phyloP scores from a whole-genome alignment of 2,888 invertebrate genomes.

The Cactoblastis cactorum region DNA sequence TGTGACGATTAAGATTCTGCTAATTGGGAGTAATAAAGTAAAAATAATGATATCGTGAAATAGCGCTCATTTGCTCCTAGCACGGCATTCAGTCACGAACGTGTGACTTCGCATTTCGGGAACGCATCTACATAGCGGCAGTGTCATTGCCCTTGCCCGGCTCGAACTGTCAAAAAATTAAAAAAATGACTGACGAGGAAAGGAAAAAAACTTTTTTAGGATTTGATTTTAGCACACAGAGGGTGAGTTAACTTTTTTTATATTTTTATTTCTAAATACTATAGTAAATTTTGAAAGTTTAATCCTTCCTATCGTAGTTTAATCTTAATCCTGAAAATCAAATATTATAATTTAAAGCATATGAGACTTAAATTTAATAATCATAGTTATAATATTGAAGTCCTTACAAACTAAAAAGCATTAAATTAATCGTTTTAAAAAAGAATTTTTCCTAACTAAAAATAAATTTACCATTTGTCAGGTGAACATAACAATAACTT shows the following conservation, averaged over 20 bases:
- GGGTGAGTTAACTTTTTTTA: constrained; percentile 79
- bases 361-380: no score
- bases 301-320: no score
- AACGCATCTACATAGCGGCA: constrained; percentile 25
- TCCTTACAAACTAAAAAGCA: no score
- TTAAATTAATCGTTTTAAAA: no score
- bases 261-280: no score
- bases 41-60: constrained; percentile 47
- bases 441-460: no score
- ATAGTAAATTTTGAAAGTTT: no score
- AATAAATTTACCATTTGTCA: no score
- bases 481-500: no score
- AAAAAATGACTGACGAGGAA: constrained; percentile 62
- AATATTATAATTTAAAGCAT: no score
- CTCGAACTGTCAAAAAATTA: constrained; percentile 51
- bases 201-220: constrained; percentile 84
- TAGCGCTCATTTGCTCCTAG: constrained; percentile 32
- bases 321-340: no score
- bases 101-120: constrained; percentile 37
- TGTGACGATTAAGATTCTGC: constrained; percentile 36
- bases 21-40: constrained; percentile 35
- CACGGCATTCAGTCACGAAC: constrained; percentile 51
- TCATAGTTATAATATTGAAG: no score
- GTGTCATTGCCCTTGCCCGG: constrained; percentile 39
- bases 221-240: constrained; percentile 92